phyloP scores from a whole-genome alignment of 2,888 invertebrate genomes.

The Crioceris asparagi region DNA sequence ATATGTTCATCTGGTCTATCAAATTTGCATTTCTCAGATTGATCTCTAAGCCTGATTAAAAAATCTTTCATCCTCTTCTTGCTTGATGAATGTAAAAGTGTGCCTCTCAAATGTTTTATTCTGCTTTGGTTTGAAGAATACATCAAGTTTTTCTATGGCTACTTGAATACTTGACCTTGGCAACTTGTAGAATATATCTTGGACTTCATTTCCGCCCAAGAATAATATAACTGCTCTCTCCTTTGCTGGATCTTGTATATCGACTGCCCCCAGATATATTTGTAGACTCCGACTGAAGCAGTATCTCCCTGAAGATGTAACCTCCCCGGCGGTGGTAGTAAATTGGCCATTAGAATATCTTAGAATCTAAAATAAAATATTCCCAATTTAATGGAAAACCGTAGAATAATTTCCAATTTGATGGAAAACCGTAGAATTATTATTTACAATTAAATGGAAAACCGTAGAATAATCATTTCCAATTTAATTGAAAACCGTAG shows the following conservation, averaged over 20 bases:
- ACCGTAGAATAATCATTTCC: no score
- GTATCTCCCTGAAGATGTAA: constrained; percentile 16
- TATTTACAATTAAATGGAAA: no score
- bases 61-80: constrained; percentile 25
- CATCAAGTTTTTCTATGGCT: constrained; percentile 18
- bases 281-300: constrained; percentile 10
- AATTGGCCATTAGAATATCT: background rate
- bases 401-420: no score
- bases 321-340: constrained; percentile 4
- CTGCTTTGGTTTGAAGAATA: constrained; percentile 14
- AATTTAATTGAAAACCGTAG: no score
- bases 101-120: background rate
- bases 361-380: no score
- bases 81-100: constrained; percentile 11
- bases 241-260: constrained; percentile 10
- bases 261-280: constrained; percentile 15
- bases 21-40: constrained; percentile 12
- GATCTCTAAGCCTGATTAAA: constrained; percentile 17
- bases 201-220: constrained; percentile 14
- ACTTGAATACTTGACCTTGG: constrained; percentile 13
- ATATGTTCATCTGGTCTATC: no score
- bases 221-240: constrained; percentile 15
- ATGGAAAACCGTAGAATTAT: no score
- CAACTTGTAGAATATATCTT: constrained; percentile 18
- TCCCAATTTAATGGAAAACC: no score